These are phyloP conservation scores for Pseudopipra pipra DNA, from an alignment of 2,113 vertebrate genomes.

Conservation along the genomic window DNA sequence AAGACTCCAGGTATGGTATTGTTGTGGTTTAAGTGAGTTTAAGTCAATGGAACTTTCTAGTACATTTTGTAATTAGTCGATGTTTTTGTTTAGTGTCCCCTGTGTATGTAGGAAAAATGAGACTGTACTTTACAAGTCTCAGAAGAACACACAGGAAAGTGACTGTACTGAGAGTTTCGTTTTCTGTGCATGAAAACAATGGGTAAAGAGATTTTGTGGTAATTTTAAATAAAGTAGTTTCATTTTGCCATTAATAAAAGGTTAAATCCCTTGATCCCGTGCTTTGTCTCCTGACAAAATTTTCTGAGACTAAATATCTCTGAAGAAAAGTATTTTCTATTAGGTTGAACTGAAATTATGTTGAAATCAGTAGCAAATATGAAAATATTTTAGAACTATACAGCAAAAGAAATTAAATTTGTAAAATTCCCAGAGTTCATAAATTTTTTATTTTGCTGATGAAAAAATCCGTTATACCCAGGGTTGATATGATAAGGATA, in stretches of 20 bases:
- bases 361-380: neutral
- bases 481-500: neutral
- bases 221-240: neutral
- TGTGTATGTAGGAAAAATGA: neutral
- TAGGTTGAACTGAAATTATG: neutral
- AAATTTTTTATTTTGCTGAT: neutral
- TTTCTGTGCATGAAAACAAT: neutral
- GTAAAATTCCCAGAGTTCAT: neutral
- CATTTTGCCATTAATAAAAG: neutral
- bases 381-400: neutral
- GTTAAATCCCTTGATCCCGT: neutral
- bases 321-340: neutral
- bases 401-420: neutral
- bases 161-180: neutral
- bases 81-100: neutral
- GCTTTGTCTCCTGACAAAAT: neutral
- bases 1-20: neutral
- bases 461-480: neutral
- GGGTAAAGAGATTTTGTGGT: neutral
- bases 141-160: neutral
- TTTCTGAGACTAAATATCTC: neutral
- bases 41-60: neutral
- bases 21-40: neutral
- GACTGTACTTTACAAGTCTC: neutral
- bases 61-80: neutral